Conservation (phyloP, 2,888 invertebrate genomes). For the Epistrophella euchroma region DNA sequence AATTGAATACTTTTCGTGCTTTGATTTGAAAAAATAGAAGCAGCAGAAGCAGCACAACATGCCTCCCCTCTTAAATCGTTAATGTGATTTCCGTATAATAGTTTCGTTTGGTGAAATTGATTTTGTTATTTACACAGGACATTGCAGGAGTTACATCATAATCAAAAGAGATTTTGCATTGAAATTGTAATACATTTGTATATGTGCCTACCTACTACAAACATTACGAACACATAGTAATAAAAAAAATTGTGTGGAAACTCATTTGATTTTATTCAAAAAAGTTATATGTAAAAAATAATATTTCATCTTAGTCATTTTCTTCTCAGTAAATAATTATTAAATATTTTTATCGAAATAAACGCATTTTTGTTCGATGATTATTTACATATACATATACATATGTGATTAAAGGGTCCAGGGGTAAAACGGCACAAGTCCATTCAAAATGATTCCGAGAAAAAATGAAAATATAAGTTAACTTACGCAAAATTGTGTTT, state of each 20-base stretch:
- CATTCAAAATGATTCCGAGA: no score
- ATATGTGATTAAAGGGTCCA: no score
- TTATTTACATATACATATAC: not conserved
- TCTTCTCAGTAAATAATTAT: not conserved
- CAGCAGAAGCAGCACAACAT: conserved; percentile 27
- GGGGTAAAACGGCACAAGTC: no score
- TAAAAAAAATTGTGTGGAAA: no score
- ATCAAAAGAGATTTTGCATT: conserved; percentile 12
- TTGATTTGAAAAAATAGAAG: conserved; percentile 22
- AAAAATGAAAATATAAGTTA: no score
- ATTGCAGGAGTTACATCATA: conserved; percentile 26
- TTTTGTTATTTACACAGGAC: conserved; percentile 43
- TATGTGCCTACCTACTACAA: no score
- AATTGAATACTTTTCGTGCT: conserved; percentile 34
- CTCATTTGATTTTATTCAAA: not conserved
- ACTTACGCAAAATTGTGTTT: no score
- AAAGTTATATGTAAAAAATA: not conserved
- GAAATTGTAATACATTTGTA: not conserved
- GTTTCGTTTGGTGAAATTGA: conserved; percentile 62
- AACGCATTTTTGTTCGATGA: conserved; percentile 22
- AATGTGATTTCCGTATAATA: conserved; percentile 57
- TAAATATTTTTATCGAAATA: not conserved
- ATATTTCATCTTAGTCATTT: conserved; percentile 4
- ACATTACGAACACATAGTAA: no score
- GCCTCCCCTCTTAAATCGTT: conserved; percentile 25